A percentile compares a stretch with the other conserved stretches of the same genome.
phyloP scores from a whole-genome alignment of 2,113 vertebrate genomes.

The Carollia perspicillata region DNA sequence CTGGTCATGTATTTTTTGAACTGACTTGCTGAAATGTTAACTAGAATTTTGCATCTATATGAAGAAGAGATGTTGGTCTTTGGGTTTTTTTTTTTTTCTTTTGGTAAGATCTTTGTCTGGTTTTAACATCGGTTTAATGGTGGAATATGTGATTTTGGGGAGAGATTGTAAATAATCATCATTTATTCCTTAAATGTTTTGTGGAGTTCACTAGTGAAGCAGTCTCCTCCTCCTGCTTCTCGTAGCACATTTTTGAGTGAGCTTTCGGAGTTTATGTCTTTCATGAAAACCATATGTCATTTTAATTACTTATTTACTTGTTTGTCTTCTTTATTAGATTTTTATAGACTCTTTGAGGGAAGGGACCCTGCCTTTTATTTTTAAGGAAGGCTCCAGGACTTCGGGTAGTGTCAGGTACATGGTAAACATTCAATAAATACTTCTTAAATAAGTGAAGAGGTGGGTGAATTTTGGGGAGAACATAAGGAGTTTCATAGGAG shows the following conservation, averaged over 20 bases:
- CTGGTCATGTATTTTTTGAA: neutral
- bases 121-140: neutral
- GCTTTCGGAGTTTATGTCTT: neutral
- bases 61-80: neutral
- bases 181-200: neutral
- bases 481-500: neutral
- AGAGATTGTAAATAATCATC: neutral
- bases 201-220: neutral
- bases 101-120: neutral
- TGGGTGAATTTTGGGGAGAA: neutral
- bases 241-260: neutral
- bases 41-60: neutral
- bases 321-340: neutral
- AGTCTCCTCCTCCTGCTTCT: neutral
- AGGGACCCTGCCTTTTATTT: neutral
- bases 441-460: neutral
- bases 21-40: neutral
- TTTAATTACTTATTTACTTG: conserved; percentile 28
- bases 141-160: neutral
- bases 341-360: neutral
- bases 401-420: neutral
- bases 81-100: neutral
- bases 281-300: neutral
- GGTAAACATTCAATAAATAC: neutral
- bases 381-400: neutral